Evolutionary conservation across 2,113 vertebrate genomes (phyloP).

Genomic region (Chloropsis hardwickii): DNA sequence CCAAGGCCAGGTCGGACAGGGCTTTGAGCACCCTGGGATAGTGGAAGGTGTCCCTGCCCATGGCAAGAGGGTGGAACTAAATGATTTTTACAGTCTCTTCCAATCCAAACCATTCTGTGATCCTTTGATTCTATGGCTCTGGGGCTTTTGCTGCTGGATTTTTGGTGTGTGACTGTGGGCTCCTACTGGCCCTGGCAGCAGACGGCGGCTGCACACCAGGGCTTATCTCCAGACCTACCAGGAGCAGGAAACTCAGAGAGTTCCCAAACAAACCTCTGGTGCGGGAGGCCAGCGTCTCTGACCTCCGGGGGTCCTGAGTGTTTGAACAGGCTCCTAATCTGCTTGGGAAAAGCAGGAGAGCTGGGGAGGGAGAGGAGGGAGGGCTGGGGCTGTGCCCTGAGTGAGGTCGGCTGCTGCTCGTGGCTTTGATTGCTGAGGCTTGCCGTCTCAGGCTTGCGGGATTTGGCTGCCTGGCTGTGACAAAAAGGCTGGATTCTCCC

Average conservation of each 20-base stretch:
- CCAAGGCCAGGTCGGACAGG: accelerated
- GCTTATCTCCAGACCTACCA: constrained; percentile 43
- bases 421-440: constrained; percentile 50
- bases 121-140: background rate
- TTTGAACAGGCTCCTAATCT: constrained; percentile 53
- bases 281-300: background rate
- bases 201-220: accelerated
- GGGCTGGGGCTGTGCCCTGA: constrained; percentile 4
- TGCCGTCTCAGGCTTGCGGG: background rate
- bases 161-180: accelerated
- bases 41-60: background rate
- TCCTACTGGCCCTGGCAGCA: background rate
- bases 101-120: background rate
- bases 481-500: constrained; percentile 28
- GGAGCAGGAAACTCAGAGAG: background rate
- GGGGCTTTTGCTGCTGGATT: background rate
- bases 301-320: background rate
- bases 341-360: constrained; percentile 28
- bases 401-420: background rate
- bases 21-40: background rate
- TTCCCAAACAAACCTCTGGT: constrained; percentile 35
- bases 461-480: constrained; percentile 4
- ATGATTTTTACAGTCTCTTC: background rate
- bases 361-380: background rate
- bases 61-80: background rate